phyloP scores from a whole-genome alignment of 2,797 vertebrate genomes.

The Peromyscus nudipes region DNA sequence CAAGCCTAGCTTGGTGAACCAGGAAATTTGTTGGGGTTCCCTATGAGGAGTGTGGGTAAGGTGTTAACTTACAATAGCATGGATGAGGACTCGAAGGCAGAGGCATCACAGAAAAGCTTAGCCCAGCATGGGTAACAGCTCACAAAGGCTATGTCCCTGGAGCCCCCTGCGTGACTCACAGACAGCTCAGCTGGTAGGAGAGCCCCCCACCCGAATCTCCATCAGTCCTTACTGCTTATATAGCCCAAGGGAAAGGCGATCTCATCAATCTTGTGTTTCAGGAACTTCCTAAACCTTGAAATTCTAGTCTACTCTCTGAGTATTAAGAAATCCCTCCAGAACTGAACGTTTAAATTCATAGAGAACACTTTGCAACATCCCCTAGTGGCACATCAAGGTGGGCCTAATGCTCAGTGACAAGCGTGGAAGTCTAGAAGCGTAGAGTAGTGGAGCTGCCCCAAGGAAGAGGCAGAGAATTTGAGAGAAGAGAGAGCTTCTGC shows the following conservation, averaged over 20 bases:
- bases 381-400: not conserved
- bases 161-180: not conserved
- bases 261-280: not conserved
- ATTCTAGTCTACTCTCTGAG: too few species aligned
- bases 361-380: too few species aligned
- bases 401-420: too few species aligned
- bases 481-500: not conserved
- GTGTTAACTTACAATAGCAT: not conserved
- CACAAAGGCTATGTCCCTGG: not conserved
- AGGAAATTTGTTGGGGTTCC: not conserved
- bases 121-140: too few species aligned
- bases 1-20: not conserved
- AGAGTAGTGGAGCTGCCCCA: too few species aligned
- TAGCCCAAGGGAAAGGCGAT: not conserved
- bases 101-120: not conserved
- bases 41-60: not conserved
- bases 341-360: not conserved
- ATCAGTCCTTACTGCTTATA: not conserved
- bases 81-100: not conserved
- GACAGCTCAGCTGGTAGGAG: not conserved
- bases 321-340: not conserved
- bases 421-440: not conserved
- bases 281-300: not conserved
- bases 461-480: not conserved
- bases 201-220: not conserved